These are phyloP conservation scores for Protula sp. DNA, from an alignment of 2,888 invertebrate species.

Conservation along the genomic window DNA sequence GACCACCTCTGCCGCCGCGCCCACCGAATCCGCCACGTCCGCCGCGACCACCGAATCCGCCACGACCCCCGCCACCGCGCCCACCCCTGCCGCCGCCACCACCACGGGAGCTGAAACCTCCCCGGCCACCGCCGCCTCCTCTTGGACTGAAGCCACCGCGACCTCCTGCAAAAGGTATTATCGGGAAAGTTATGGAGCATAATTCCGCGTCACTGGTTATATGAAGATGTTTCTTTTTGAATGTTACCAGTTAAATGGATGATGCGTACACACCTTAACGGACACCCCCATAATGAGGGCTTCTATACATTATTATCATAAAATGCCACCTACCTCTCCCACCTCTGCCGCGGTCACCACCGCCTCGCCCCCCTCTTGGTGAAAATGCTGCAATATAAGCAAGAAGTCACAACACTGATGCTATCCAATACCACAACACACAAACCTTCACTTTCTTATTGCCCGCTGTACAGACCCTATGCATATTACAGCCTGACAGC, in stretches of 20 bases:
- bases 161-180: too few species aligned
- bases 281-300: slow-evolving; percentile 1
- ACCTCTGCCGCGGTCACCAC: slow-evolving; percentile 13
- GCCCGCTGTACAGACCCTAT: too few species aligned
- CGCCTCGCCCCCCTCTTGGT: slow-evolving; percentile 20
- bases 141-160: not conserved
- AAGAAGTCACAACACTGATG: not conserved
- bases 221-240: not conserved
- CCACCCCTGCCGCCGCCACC: slow-evolving; percentile 18
- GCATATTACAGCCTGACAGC: too few species aligned
- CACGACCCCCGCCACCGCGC: slow-evolving; percentile 7
- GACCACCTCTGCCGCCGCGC: slow-evolving; percentile 13
- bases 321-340: slow-evolving; percentile 4
- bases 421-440: too few species aligned
- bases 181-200: too few species aligned
- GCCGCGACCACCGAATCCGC: slow-evolving; percentile 11
- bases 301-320: too few species aligned
- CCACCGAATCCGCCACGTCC: slow-evolving; percentile 55
- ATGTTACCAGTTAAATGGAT: not conserved
- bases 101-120: slow-evolving; percentile 14
- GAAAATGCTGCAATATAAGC: slow-evolving; percentile 16
- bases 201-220: too few species aligned
- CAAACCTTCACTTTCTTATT: too few species aligned
- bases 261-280: not conserved
- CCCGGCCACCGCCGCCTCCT: not conserved